Evolutionary conservation across 2,113 vertebrate species (phyloP), one percentile per base, ranked within the genome.

Genomic region (Grantiella picta): DNA sequence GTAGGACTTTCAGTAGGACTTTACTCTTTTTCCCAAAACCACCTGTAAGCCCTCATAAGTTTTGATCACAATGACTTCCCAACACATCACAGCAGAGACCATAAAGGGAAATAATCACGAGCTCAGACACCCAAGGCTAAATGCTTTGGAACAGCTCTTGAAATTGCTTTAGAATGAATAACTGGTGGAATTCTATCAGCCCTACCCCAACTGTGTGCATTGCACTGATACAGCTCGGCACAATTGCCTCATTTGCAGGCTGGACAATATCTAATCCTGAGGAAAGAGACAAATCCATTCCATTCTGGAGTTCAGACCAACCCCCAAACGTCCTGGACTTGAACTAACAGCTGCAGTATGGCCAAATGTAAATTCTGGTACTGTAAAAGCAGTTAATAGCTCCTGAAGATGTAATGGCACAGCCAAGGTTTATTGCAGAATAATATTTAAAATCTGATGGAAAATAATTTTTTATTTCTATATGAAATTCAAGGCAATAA

Each of bases 401-500:
- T 69, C 25, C 49, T 56, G 59, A 53, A 94, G 61, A 85, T 82
- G 80, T 87, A 89, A 91, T 61, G 35, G 18, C 11, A 94, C 40
- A 93, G n/a, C 36, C 36, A 94, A 86, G 44, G 36, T 75, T 91
- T 88, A 90, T 90, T 95, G 70, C 45, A 93, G 66, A 96, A 90
- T 73, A 94, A 81, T 94, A 96, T 79, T 86, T 87, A 82, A 93
- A 65, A 52, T 60, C 10, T 84, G 76, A 89, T 24, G 4, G 47
- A 53, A 95, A 92, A 73, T 87, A 77, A 4, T 69, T 64, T 92
- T 93, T 90, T 81, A 79, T 77, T 85, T 90, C 54, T 61, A 28
- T 44, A 50, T 50, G 38, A 82, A 38, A 90, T 65, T 90, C 66
- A 49, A 75, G 45, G 72, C 72, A 90, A 87, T 92, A 95, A 95